Base-by-base conservation (phyloP, 2,797 vertebrate genomes). In the Sphenopsis melanotis region DNA sequence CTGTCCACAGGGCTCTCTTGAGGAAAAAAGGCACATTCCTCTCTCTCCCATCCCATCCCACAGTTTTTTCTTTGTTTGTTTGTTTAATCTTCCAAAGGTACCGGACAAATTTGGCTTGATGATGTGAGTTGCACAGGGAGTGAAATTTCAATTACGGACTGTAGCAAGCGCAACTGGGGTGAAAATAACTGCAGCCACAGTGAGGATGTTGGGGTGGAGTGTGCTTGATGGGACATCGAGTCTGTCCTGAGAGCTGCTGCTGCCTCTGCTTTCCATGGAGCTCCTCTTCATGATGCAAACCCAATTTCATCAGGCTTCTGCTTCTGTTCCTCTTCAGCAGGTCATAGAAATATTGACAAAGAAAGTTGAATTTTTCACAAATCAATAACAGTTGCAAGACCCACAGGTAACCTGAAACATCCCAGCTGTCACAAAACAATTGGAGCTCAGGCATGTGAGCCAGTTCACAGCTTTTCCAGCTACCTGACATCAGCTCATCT, bases 41-140 rank as follows among this genome's bases (percentile, higher is more conserved):
- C 30, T 64, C 76, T 60, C 59, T 65, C 68, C 44, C 11, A 8
- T 59, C 75, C 44, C 10, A 7, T 37, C 37, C 15, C 50, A 87
- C 4, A 6, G 3, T 23, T 55, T 15, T 27, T 32, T 79, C 29
- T 32, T 34, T 79, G n/a, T 34, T 49, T 71, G 5, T 39, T 89
- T 76, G 16, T 75, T 90, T 59, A 12, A 9, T 68, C 56, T 83
- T 70, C 65, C n/a, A 68, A 92, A 99, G 99, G 99, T 36, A 15
- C 93, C 1, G 98, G 98, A 26, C 8, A 0, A 3, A 99, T 99
- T 95, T 98, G 98, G 98, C 96, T 99, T 90, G 99, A 99, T 13
- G 76, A 99, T 0, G 75, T 99, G 46, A 16, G 0, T 0, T 99
- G 99, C 89, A 11, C 0, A 0, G 99, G 99, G 34, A 46, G 2